A percentile compares a stretch with the other conserved stretches of the same genome.
Conservation (phyloP, 2,113 vertebrate genomes). For the Prolemur simus region DNA sequence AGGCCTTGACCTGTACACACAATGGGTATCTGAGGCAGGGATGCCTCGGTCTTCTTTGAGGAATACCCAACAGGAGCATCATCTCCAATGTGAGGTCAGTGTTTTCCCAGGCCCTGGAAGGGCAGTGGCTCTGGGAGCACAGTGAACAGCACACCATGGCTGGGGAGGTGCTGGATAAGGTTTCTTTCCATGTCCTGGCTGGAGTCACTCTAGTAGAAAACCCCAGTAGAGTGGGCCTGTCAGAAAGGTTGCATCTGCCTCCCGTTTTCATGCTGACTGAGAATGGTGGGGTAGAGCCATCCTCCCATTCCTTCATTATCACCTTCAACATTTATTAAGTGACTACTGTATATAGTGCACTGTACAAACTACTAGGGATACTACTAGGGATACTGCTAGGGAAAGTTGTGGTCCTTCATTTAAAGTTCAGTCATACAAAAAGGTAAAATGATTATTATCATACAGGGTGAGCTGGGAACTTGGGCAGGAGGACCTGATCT, state of each 20-base stretch:
- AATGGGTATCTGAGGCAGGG: rapidly evolving
- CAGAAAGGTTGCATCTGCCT: neutral
- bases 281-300: neutral
- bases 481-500: neutral
- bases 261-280: neutral
- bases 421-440: neutral
- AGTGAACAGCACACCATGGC: neutral
- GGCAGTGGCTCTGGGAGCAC: neutral
- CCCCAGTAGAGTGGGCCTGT: neutral
- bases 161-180: neutral
- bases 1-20: neutral
- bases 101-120: neutral
- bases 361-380: neutral
- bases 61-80: neutral
- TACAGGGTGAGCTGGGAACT: neutral
- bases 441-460: neutral
- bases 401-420: neutral
- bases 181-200: neutral
- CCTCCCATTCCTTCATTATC: neutral
- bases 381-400: rapidly evolving
- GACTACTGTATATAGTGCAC: neutral
- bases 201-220: neutral
- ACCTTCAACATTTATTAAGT: neutral
- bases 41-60: neutral
- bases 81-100: neutral